Evolutionary conservation across 1,140 invertebrate genomes (phyloP).

Genomic region (Lepidurus apus): DNA sequence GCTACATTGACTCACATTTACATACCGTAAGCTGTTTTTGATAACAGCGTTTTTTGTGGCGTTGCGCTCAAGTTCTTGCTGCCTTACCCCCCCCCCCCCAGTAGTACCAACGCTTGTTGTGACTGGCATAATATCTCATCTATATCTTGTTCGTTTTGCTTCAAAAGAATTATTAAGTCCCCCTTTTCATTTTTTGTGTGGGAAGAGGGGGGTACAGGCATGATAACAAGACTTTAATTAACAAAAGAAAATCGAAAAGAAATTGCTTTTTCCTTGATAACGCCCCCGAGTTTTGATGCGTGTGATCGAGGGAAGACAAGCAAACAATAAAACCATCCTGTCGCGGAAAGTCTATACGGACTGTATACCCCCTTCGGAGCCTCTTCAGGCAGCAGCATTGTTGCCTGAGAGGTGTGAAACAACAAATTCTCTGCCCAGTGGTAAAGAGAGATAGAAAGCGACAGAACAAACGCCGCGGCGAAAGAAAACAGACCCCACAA

Average conservation of each 20-base stretch:
- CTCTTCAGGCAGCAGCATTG: not conserved
- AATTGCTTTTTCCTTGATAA: no score
- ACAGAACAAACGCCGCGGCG: not conserved
- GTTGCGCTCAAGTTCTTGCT: not conserved
- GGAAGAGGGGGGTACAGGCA: not conserved
- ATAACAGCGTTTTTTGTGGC: conserved; percentile 19
- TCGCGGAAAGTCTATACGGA: not conserved
- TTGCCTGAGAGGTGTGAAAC: not conserved
- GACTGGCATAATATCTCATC: not conserved
- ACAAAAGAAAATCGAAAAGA: not conserved
- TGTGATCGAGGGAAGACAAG: no score
- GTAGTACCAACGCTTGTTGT: not conserved
- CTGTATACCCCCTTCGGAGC: not conserved
- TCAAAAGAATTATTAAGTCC: not conserved
- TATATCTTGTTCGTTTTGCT: not conserved
- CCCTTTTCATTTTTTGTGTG: not conserved
- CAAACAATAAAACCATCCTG: not conserved
- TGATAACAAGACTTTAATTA: not conserved
- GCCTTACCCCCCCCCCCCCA: not conserved
- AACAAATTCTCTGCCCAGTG: not conserved
- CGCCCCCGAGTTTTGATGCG: no score
- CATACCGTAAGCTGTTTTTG: conserved; percentile 19
- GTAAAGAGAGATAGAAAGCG: not conserved
- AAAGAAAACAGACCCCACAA: not conserved
- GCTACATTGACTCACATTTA: not conserved